Evolutionary conservation across 92 coral and sea anemone species (phyloP).

Genomic region (Palythoa grandiflora): DNA sequence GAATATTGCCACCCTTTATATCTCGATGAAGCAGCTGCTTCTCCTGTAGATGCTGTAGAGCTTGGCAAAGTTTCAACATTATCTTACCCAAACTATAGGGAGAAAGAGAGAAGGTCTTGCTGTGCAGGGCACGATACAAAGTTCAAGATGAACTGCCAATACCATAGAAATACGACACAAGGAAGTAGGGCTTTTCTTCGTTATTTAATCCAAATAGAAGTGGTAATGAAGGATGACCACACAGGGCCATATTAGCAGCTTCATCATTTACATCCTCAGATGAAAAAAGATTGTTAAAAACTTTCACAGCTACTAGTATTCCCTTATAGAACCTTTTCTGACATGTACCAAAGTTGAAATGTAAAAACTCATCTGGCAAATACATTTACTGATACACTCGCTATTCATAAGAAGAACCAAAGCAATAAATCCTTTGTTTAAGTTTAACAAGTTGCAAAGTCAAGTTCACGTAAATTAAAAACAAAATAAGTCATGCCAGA

Average conservation of each 20-base stretch:
- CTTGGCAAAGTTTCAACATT: conserved; percentile 40
- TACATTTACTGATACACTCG: no score
- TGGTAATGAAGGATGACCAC: conserved; percentile 21
- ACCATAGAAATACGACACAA: conserved; percentile 46
- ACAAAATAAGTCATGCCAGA: no score
- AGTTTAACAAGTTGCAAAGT: no score
- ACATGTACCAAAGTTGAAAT: conserved; percentile 39
- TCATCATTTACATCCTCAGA: conserved; percentile 37
- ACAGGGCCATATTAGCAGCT: conserved; percentile 18
- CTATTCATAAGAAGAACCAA: no score
- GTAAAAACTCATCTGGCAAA: neutral
- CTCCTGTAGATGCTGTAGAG: conserved; percentile 38
- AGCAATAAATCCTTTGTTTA: no score
- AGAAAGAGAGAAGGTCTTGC: conserved; percentile 35
- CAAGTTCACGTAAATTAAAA: no score
- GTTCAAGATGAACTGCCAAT: conserved; percentile 21
- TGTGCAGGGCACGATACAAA: conserved; percentile 25
- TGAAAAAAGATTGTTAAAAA: conserved; percentile 40
- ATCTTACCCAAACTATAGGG: conserved; percentile 34
- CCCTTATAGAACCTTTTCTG: conserved; percentile 52
- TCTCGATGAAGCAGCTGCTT: conserved; percentile 45
- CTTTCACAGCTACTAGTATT: conserved; percentile 50
- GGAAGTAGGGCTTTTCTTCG: conserved; percentile 39
- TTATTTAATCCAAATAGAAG: conserved; percentile 44
- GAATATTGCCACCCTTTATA: conserved; percentile 51